Base-by-base conservation (phyloP, 2,113 vertebrate species). In the Rhabdornis inornatus region DNA sequence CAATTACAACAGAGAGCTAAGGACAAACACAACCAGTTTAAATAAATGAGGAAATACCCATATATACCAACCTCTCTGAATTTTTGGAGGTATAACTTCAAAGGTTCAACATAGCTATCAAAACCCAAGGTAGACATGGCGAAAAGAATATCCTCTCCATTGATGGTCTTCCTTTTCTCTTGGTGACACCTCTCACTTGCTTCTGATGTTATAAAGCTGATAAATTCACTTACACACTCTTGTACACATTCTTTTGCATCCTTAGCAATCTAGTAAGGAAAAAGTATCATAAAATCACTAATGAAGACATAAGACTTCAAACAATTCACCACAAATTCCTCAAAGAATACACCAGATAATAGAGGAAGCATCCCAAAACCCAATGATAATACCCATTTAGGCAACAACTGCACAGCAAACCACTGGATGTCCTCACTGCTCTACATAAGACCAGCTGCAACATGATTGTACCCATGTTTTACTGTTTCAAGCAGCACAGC, bases 41-140 rank as follows among this genome's bases (percentile, higher is more conserved):
- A 76, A 77, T 57, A 90, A 81, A 52, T 37, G 17, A 84, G 65
- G 30, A 69, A 89, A 89, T 55, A 49, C 10, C 55, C 21, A 64
- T 24, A 69, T 72, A 61, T 77, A 95, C 97, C 75, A 94, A 99
- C 99, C 99, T 99, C 99, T 98, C 99, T 98, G 97, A 99, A 99
- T 94, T 99, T 99, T 92, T 99, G 99, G 96, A 99, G 98, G 97
- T 99, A 99, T 49, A 99, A 97, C 93, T 99, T 99, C 94, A 99
- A 98, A 13, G 99, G 99, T 92, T 99, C 99, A 97, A 99, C 99
- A 2, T 99, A 99, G 96, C 99, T 99, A 97, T 99, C 99, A 31
- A 99, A 99, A 69, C 99, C 99, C 89, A 99, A 97, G 9, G 99
- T 99, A 78, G 99, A 99, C 99, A 99, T 99, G 95, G 99, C 99